A percentile compares a stretch with the other conserved stretches of the same genome.
Conservation (phyloP, 2,113 vertebrate genomes). For the Tinamus guttatus region DNA sequence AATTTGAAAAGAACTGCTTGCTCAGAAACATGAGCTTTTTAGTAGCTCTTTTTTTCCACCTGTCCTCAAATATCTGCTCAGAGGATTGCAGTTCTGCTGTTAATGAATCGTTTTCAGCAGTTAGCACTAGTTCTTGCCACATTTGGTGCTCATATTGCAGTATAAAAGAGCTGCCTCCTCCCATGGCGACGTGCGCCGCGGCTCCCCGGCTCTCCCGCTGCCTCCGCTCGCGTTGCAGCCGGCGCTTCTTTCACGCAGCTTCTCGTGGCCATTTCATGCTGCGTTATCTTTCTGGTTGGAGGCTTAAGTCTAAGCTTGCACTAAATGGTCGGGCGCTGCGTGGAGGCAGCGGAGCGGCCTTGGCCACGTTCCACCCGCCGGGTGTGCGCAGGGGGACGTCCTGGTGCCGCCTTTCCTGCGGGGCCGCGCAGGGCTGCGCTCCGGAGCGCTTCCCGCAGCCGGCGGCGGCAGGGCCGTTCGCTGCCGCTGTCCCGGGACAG, state of each 20-base stretch:
- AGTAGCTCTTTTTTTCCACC: not conserved
- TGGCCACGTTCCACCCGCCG: not conserved
- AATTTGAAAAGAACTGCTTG: not conserved
- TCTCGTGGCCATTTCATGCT: not conserved
- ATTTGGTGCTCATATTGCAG: not conserved
- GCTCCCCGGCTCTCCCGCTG: not conserved
- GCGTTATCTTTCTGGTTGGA: not conserved
- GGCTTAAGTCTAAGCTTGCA: not conserved
- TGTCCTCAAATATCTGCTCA: not conserved
- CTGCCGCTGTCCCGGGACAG: not conserved
- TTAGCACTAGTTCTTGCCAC: not conserved
- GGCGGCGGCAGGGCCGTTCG: too few species aligned
- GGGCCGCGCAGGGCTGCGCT: not conserved
- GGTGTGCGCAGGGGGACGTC: not conserved
- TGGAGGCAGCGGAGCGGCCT: not conserved
- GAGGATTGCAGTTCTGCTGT: not conserved
- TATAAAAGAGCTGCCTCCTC: not conserved
- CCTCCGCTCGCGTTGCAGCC: rapidly evolving
- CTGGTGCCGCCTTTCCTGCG: not conserved
- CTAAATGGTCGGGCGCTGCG: not conserved
- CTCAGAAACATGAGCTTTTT: not conserved
- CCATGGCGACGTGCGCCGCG: not conserved
- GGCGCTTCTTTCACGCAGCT: not conserved
- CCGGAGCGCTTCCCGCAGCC: rapidly evolving
- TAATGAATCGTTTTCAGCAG: not conserved